Evolutionary conservation across 2,113 vertebrate genomes (phyloP).

Genomic region (Clupea harengus): DNA sequence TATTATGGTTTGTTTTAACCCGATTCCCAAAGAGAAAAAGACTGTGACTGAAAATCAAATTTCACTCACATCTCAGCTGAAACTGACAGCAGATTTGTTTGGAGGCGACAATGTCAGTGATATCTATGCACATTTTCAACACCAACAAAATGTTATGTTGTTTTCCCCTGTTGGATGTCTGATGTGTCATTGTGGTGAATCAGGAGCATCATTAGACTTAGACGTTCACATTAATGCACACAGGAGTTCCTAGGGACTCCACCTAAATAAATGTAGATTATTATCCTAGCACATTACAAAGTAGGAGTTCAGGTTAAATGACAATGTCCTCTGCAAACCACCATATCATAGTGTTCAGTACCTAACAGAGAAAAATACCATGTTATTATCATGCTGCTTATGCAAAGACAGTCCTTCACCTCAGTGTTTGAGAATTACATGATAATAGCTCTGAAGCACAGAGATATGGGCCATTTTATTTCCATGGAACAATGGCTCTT

Average conservation of each 20-base stretch:
- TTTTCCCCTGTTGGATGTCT: too few species aligned
- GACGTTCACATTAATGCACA: neutral
- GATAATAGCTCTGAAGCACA: neutral
- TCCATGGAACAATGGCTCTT: slow-evolving; percentile 18
- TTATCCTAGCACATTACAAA: neutral
- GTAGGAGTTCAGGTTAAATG: neutral
- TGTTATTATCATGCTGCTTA: neutral
- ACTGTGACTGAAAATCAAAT: too few species aligned
- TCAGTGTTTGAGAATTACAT: neutral
- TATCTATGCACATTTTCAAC: too few species aligned
- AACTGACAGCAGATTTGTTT: too few species aligned
- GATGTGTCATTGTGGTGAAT: too few species aligned
- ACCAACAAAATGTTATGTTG: too few species aligned
- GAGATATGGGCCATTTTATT: neutral
- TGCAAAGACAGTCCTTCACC: neutral
- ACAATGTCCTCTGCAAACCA: neutral
- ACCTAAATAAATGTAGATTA: neutral
- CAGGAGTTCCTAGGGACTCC: neutral
- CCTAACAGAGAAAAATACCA: neutral
- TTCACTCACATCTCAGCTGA: too few species aligned
- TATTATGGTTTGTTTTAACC: too few species aligned
- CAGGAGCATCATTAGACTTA: too few species aligned
- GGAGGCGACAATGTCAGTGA: too few species aligned
- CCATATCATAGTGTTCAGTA: neutral
- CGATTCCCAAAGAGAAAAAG: too few species aligned